A percentile compares a stretch with the other conserved stretches of the same genome.
phyloP scores from a whole-genome alignment of 2,888 invertebrate genomes.

The Frankliniella fusca region DNA sequence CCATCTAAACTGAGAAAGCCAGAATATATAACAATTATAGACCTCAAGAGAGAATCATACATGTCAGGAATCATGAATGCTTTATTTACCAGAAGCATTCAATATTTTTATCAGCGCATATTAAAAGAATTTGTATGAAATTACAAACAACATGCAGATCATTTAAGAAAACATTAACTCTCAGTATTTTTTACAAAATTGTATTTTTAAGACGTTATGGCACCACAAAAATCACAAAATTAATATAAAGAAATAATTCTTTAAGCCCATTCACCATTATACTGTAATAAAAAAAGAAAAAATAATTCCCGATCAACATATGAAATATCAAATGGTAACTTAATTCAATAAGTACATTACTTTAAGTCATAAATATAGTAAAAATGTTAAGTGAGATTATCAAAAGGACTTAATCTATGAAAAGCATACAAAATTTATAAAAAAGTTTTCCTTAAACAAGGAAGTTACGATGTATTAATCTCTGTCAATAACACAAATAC shows the following conservation, averaged over 20 bases:
- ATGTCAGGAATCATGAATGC: too few relatives aligned
- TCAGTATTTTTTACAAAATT: not conserved
- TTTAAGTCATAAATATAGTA: not conserved
- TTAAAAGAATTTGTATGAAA: too few relatives aligned
- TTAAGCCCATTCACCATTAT: not conserved
- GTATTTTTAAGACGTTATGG: not conserved
- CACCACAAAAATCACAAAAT: not conserved
- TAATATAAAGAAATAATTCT: not conserved
- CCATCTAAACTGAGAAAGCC: not conserved
- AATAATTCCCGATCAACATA: not conserved
- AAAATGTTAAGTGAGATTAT: not conserved
- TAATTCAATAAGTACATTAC: not conserved
- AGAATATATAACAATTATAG: too few relatives aligned
- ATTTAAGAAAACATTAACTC: not conserved
- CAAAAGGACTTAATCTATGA: not conserved
- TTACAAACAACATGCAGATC: too few relatives aligned
- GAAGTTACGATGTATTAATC: not conserved
- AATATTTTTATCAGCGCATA: too few relatives aligned
- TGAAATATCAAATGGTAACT: not conserved
- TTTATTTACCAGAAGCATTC: too few relatives aligned
- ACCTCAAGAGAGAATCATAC: too few relatives aligned
- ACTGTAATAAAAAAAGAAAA: not conserved
- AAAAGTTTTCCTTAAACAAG: not conserved
- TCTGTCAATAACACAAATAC: not conserved
- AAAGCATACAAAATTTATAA: too few relatives aligned